Percentiles rank a stretch among this genome's conserved stretches.
Evolutionary conservation across 2,888 invertebrate genomes (phyloP).

Genomic region (Oasisia sp.): DNA sequence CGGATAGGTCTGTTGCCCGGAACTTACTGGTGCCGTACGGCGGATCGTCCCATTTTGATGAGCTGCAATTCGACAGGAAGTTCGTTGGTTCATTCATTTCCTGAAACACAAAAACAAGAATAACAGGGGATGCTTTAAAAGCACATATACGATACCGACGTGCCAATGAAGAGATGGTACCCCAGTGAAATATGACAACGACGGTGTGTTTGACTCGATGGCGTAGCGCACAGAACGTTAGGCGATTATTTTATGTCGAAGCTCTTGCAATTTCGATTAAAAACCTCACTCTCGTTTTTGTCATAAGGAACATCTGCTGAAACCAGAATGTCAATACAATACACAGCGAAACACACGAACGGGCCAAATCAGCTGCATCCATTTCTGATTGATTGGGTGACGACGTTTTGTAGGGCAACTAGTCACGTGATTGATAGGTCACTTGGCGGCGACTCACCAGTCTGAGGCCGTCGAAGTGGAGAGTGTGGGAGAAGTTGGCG

Average conservation of each 20-base stretch:
- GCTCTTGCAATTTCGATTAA: too few species aligned
- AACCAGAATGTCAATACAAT: too few species aligned
- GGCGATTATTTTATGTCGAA: too few species aligned
- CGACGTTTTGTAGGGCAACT: background rate
- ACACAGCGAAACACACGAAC: too few species aligned
- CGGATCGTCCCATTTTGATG: conserved; percentile 56
- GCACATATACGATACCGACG: background rate
- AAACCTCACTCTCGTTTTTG: too few species aligned
- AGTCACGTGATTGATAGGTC: background rate
- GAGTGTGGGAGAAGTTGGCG: conserved; percentile 36
- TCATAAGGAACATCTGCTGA: too few species aligned
- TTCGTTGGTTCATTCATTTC: conserved; percentile 68
- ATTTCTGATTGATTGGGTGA: background rate
- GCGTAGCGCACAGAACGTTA: too few species aligned
- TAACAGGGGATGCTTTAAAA: background rate
- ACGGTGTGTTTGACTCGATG: too few species aligned
- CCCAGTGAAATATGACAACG: too few species aligned
- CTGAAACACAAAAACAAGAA: conserved; percentile 39
- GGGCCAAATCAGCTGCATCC: too few species aligned
- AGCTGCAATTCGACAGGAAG: conserved; percentile 49
- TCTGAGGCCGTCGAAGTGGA: conserved; percentile 43
- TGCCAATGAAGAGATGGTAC: too few species aligned
- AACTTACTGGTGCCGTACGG: conserved; percentile 57
- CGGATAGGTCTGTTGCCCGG: background rate
- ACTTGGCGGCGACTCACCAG: conserved; percentile 31